Percentiles rank a stretch among this genome's conserved stretches.
Conservation (phyloP, 2,888 invertebrate genomes). For the Poecilobothrus nobilitatus region DNA sequence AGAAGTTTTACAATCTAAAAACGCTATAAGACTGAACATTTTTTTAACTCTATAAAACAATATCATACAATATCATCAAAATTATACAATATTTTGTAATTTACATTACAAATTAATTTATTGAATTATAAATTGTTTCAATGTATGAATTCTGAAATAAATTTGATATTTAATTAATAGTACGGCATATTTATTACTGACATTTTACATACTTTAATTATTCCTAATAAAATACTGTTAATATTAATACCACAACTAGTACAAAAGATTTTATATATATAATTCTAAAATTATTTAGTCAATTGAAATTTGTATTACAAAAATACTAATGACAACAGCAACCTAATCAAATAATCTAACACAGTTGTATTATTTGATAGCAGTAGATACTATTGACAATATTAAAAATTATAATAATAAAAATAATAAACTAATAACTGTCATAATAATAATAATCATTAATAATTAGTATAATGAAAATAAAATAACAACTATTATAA, state of each 20-base stretch:
- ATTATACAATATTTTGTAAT: too few relatives aligned
- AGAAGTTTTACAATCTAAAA: too few relatives aligned
- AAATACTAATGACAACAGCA: background rate
- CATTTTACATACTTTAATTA: too few relatives aligned
- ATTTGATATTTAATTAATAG: too few relatives aligned
- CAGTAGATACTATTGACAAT: background rate
- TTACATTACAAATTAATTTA: too few relatives aligned
- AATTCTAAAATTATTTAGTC: background rate
- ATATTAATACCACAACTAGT: background rate
- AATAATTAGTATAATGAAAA: background rate
- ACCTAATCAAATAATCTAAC: background rate
- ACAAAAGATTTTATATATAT: background rate
- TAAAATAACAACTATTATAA: background rate
- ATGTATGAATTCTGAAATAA: too few relatives aligned
- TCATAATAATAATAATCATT: background rate
- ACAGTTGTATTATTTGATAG: background rate
- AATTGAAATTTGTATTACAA: background rate
- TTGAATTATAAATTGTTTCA: too few relatives aligned
- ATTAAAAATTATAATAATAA: background rate
- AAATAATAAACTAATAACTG: background rate
- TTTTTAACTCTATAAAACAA: too few relatives aligned
- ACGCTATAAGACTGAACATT: too few relatives aligned
- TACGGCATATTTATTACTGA: too few relatives aligned
- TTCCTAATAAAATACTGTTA: too few relatives aligned
- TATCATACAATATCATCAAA: too few relatives aligned